These are phyloP conservation scores for Stegodyphus dumicola DNA, from an alignment of 1,140 invertebrate species.

Conservation along the genomic window DNA sequence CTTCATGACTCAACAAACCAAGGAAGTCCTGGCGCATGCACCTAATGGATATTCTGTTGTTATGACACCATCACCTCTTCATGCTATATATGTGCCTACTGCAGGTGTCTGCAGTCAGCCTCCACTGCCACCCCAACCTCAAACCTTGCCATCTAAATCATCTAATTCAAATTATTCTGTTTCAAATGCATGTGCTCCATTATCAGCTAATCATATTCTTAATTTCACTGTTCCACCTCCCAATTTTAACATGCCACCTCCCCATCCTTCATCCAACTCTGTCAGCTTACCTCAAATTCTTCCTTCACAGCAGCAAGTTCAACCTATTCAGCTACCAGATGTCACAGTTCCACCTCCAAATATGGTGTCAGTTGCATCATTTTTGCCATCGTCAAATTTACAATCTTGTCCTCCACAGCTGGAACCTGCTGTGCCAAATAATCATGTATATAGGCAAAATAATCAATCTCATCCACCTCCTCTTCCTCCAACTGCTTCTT, in stretches of 20 bases:
- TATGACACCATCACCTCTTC: conserved; percentile 61
- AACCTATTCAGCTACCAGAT: conserved; percentile 61
- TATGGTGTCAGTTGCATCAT: conserved; percentile 55
- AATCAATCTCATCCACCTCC: conserved; percentile 44
- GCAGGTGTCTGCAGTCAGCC: conserved; percentile 35
- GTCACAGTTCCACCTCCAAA: conserved; percentile 61
- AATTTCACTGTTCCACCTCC: conserved; percentile 60
- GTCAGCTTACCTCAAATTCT: conserved; percentile 31
- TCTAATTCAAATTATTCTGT: conserved; percentile 40
- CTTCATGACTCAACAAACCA: conserved; percentile 47
- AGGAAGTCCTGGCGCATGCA: conserved; percentile 58
- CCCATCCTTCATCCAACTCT: conserved; percentile 45
- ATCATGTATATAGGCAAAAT: conserved; percentile 36
- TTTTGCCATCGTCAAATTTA: conserved; percentile 51
- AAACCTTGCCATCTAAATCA: conserved; percentile 23
- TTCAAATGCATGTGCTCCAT: conserved; percentile 24
- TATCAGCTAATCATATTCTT: conserved; percentile 53
- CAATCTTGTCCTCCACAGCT: conserved; percentile 53
- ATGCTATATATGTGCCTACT: conserved; percentile 48
- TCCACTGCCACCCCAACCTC: conserved; percentile 23
- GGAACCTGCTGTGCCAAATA: conserved; percentile 55
- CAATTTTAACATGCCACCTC: conserved; percentile 62
- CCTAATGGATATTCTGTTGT: conserved; percentile 59
- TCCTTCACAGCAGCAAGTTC: conserved; percentile 39
- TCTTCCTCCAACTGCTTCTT: conserved; percentile 27